These are phyloP conservation scores for Exocentrus adspersus DNA, from an alignment of 2,888 invertebrate genomes.

Conservation along the genomic window DNA sequence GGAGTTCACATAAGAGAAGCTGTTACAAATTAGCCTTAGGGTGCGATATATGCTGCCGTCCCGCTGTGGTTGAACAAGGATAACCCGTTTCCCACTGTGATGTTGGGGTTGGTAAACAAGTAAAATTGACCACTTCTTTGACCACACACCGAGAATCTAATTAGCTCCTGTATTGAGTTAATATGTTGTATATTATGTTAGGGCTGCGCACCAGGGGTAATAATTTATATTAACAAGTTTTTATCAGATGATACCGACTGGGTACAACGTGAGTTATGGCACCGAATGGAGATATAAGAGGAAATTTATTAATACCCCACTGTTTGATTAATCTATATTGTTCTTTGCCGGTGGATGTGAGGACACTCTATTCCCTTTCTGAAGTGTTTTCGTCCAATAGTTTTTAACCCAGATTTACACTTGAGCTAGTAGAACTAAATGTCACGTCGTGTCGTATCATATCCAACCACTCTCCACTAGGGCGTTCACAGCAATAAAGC, in stretches of 20 bases:
- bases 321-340: slow-evolving; percentile 28
- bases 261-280: slow-evolving; percentile 14
- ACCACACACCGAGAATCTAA: slow-evolving; percentile 43
- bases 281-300: slow-evolving; percentile 11
- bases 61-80: slow-evolving; percentile 16
- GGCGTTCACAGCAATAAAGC: background rate
- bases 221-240: slow-evolving; percentile 30
- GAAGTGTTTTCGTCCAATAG: no score
- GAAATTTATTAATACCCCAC: slow-evolving; percentile 20
- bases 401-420: no score
- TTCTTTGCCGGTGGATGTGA: slow-evolving; percentile 2
- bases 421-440: no score
- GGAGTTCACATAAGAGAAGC: slow-evolving; percentile 28
- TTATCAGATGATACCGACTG: slow-evolving; percentile 10
- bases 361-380: no score
- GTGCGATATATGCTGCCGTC: slow-evolving; percentile 52
- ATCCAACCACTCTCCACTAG: no score
- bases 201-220: slow-evolving; percentile 17
- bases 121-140: slow-evolving; percentile 42
- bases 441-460: no score
- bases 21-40: slow-evolving; percentile 39
- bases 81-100: slow-evolving; percentile 11
- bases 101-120: slow-evolving; percentile 44
- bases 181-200: slow-evolving; percentile 19
- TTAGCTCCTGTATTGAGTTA: slow-evolving; percentile 37